Percentiles rank a stretch among this genome's conserved stretches.
Conservation (phyloP, 2,888 invertebrate species). For the Chloromyia formosa region DNA sequence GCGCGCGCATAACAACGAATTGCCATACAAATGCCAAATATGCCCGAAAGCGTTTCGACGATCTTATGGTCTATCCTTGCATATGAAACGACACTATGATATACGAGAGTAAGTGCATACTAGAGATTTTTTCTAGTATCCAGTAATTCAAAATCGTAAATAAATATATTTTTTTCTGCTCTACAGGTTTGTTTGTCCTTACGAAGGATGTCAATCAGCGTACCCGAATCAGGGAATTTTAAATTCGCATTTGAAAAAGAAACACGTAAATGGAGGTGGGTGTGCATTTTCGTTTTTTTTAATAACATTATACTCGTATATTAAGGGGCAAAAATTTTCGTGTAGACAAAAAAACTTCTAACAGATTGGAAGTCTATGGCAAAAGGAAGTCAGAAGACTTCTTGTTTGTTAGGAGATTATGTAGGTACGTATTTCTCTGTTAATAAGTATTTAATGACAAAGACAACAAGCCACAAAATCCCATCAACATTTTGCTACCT, state of each 20-base stretch:
- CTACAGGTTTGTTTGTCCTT: slow-evolving; percentile 46
- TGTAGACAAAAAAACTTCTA: too few relatives aligned
- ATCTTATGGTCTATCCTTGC: slow-evolving; percentile 55
- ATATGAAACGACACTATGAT: slow-evolving; percentile 56
- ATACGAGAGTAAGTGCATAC: slow-evolving; percentile 53
- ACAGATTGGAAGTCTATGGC: too few relatives aligned
- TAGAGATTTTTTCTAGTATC: too few relatives aligned
- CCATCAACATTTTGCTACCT: too few relatives aligned
- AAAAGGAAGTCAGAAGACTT: too few relatives aligned
- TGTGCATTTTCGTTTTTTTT: background rate
- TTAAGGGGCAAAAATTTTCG: too few relatives aligned
- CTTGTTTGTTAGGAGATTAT: too few relatives aligned
- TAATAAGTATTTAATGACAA: too few relatives aligned
- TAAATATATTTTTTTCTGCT: background rate
- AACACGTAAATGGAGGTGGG: slow-evolving; percentile 43
- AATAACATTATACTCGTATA: too few relatives aligned
- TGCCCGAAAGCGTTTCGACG: slow-evolving; percentile 58
- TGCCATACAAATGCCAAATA: slow-evolving; percentile 56
- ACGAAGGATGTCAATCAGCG: slow-evolving; percentile 44
- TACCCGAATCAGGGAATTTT: slow-evolving; percentile 46
- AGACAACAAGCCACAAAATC: too few relatives aligned
- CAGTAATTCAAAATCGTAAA: background rate
- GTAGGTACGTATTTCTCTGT: too few relatives aligned
- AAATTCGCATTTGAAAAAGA: slow-evolving; percentile 45
- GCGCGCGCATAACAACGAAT: slow-evolving; percentile 56